Percentiles rank a stretch among this genome's conserved stretches.
phyloP scores from a whole-genome alignment of 1,140 invertebrate species.

The Drosophila arawakana region DNA sequence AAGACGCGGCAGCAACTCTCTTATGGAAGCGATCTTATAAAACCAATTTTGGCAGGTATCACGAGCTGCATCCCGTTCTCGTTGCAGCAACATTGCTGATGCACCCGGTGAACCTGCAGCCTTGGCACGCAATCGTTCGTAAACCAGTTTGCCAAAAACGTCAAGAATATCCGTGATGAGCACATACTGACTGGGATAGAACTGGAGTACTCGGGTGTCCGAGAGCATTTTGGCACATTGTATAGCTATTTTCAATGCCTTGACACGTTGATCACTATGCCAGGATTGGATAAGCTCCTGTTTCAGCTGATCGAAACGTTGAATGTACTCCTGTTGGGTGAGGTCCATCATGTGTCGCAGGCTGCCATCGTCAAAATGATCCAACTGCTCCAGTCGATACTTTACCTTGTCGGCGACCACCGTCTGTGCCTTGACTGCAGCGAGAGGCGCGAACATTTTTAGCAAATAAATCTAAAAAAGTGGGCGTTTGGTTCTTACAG shows the following conservation, averaged over 20 bases:
- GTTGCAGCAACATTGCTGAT: constrained; percentile 50
- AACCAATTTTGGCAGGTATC: constrained; percentile 99
- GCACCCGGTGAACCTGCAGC: constrained; percentile 86
- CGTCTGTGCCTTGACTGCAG: constrained; percentile 90
- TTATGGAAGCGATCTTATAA: constrained; percentile 98
- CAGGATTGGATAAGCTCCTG: constrained; percentile 95
- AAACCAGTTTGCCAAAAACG: constrained; percentile 97
- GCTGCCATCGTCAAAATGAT: constrained; percentile 96
- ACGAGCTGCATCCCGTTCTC: constrained; percentile 92
- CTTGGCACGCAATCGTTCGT: constrained; percentile 93
- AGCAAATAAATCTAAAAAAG: constrained; percentile 54
- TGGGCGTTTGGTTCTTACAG: constrained; percentile 43
- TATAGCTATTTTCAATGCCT: constrained; percentile 98
- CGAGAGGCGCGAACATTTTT: background rate
- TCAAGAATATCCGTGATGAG: constrained; percentile 98
- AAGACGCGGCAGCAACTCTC: constrained; percentile 96
- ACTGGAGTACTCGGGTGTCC: constrained; percentile 94
- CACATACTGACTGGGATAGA: constrained; percentile 99
- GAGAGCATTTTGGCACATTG: constrained; percentile 97
- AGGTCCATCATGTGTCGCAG: constrained; percentile 95
- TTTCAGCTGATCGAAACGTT: constrained; percentile 94
- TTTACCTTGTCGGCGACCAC: constrained; percentile 95
- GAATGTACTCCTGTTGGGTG: constrained; percentile 96
- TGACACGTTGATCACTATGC: constrained; percentile 97
- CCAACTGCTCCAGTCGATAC: constrained; percentile 95